Evolutionary conservation across 2,888 invertebrate genomes (phyloP).

Genomic region (Drosophila quasianomalipes): DNA sequence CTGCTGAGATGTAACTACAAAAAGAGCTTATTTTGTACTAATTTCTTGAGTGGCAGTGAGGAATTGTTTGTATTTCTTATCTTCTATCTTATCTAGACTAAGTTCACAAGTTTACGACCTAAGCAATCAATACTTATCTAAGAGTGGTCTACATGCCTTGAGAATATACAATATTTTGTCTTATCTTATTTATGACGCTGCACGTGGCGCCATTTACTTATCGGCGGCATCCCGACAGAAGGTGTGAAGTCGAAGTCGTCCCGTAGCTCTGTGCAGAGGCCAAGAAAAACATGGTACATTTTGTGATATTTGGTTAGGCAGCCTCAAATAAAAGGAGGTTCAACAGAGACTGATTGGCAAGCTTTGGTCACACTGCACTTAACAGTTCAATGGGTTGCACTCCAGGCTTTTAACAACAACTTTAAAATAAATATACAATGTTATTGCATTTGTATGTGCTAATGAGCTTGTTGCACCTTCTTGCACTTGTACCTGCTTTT

Average conservation of each 20-base stretch:
- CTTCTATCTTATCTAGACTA: not conserved
- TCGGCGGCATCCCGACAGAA: not conserved
- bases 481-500: not conserved
- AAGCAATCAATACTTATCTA: not conserved
- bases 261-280: not conserved
- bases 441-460: not conserved
- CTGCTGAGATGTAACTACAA: not conserved
- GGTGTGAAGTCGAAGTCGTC: not conserved
- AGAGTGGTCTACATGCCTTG: not conserved
- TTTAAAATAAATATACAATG: not conserved
- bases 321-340: not conserved
- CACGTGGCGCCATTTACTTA: not conserved
- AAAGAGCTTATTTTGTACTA: not conserved
- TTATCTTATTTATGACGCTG: not conserved
- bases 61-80: too few species aligned
- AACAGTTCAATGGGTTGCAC: not conserved
- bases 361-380: not conserved
- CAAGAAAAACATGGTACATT: not conserved
- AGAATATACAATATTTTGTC: not conserved
- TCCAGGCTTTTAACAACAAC: not conserved
- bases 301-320: not conserved
- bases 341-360: not conserved
- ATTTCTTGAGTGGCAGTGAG: not conserved
- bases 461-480: not conserved
- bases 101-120: not conserved